A percentile compares a stretch with the other conserved stretches of the same genome.
These are phyloP conservation scores for Enteromius thamalakanensis DNA, from an alignment of 2,797 vertebrate genomes.

Conservation along the genomic window DNA sequence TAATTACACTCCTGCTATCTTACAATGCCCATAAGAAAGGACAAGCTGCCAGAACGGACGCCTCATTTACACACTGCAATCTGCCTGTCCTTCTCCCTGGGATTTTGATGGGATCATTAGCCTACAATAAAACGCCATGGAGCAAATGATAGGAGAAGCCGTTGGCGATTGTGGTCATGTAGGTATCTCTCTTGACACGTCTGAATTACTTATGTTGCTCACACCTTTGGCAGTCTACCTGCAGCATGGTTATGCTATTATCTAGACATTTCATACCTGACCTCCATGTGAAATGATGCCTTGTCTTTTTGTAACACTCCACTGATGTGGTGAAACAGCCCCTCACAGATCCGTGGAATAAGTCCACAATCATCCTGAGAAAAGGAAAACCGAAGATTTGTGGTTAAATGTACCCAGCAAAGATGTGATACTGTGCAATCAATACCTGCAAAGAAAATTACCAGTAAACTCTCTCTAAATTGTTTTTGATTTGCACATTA, in stretches of 20 bases:
- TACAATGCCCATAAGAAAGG: conserved; percentile 16
- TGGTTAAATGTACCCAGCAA: background rate
- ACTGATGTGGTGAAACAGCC: conserved; percentile 86
- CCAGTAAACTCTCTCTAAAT: background rate
- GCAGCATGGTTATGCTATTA: background rate
- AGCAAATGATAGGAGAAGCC: conserved; percentile 3
- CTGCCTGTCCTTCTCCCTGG: conserved; percentile 11
- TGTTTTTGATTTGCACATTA: background rate
- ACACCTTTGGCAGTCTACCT: background rate
- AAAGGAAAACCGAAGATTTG: conserved; percentile 21
- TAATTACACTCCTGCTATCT: conserved; percentile 51
- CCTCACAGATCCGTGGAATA: conserved; percentile 94
- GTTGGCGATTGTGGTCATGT: background rate
- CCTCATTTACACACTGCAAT: conserved; percentile 49
- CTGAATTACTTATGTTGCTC: background rate
- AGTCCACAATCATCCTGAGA: conserved; percentile 88
- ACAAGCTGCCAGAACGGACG: conserved; percentile 42
- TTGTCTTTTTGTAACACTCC: conserved; percentile 84
- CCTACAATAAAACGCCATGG: conserved; percentile 9
- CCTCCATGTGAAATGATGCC: conserved; percentile 92
- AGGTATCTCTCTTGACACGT: background rate
- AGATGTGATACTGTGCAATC: background rate
- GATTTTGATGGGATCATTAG: conserved; percentile 21
- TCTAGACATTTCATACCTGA: conserved; percentile 78
- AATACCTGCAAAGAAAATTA: background rate